Percentiles rank a stretch among this genome's conserved stretches.
These are phyloP conservation scores for Octopus bimaculoides DNA, from an alignment of 1,140 invertebrate genomes.

Conservation along the genomic window DNA sequence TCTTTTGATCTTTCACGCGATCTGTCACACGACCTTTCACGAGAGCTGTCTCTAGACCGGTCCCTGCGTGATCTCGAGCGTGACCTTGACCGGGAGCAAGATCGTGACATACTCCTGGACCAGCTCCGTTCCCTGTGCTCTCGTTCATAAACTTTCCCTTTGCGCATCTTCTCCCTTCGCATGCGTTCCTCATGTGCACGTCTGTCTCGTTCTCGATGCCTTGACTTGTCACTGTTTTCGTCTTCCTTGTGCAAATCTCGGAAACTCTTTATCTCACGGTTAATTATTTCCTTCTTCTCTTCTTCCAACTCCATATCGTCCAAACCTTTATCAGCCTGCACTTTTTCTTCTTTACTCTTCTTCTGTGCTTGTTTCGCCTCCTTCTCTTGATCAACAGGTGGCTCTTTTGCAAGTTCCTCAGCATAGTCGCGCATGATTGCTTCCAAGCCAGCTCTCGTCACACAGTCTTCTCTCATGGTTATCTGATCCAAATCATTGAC, in stretches of 20 bases:
- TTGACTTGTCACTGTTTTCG: no score
- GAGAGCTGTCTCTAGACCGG: constrained; percentile 46
- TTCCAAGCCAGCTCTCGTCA: constrained; percentile 72
- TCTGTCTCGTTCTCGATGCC: not conserved
- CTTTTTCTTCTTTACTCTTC: constrained; percentile 28
- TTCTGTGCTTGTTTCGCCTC: constrained; percentile 27
- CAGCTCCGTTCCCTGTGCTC: not conserved
- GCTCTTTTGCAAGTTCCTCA: constrained; percentile 61
- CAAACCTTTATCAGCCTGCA: constrained; percentile 39
- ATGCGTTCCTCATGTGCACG: not conserved
- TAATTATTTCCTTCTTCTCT: constrained; percentile 89
- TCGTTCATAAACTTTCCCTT: not conserved
- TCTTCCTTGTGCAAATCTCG: constrained; percentile 85
- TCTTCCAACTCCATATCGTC: constrained; percentile 77
- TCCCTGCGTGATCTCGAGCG: constrained; percentile 33
- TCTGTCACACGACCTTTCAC: constrained; percentile 50
- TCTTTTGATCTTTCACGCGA: constrained; percentile 68
- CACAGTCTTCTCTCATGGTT: constrained; percentile 50
- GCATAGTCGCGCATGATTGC: constrained; percentile 80
- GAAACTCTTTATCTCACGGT: constrained; percentile 93
- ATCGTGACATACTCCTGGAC: constrained; percentile 26
- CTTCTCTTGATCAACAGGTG: constrained; percentile 24
- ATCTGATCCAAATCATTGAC: constrained; percentile 48
- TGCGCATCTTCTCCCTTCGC: not conserved
- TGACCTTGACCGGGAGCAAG: constrained; percentile 41